These are phyloP conservation scores for Morpho deidamia DNA, from an alignment of 2,888 invertebrate species.

Conservation along the genomic window DNA sequence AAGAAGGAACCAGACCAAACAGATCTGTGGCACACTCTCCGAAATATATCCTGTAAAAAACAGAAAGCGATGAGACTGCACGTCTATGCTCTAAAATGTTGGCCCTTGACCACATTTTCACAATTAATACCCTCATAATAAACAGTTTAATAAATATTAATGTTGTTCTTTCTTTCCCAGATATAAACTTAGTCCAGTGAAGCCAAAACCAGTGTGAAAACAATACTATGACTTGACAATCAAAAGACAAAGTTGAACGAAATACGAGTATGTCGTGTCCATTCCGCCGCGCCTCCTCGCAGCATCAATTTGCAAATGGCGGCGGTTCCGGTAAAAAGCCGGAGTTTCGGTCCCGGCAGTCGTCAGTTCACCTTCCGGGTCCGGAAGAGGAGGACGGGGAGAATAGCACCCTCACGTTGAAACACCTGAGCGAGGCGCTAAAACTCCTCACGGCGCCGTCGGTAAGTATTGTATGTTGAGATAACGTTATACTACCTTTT, in stretches of 20 bases:
- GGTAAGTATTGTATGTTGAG: constrained; percentile 74
- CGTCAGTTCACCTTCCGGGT: constrained; percentile 80
- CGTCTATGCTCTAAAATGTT: too few species aligned
- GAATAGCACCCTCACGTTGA: constrained; percentile 83
- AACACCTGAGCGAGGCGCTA: constrained; percentile 89
- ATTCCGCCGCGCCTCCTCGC: constrained; percentile 76
- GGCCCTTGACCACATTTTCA: too few species aligned
- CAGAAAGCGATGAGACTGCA: too few species aligned
- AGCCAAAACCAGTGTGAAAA: constrained; percentile 5
- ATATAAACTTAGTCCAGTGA: not conserved
- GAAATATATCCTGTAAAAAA: too few species aligned
- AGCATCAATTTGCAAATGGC: constrained; percentile 74
- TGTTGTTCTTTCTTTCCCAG: constrained; percentile 18
- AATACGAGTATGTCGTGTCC: constrained; percentile 78
- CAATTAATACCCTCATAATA: too few species aligned
- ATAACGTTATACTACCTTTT: not conserved
- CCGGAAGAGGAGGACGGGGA: constrained; percentile 81
- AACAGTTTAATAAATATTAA: not conserved
- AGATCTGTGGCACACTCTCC: too few species aligned
- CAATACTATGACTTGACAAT: constrained; percentile 27
- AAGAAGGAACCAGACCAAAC: too few species aligned
- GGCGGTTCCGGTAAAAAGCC: constrained; percentile 56
- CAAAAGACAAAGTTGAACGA: constrained; percentile 10
- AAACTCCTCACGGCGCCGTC: constrained; percentile 89
- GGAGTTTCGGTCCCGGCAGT: constrained; percentile 78